Evolutionary conservation across 1,140 invertebrate genomes (phyloP).

Genomic region (Epicauta chinensis): DNA sequence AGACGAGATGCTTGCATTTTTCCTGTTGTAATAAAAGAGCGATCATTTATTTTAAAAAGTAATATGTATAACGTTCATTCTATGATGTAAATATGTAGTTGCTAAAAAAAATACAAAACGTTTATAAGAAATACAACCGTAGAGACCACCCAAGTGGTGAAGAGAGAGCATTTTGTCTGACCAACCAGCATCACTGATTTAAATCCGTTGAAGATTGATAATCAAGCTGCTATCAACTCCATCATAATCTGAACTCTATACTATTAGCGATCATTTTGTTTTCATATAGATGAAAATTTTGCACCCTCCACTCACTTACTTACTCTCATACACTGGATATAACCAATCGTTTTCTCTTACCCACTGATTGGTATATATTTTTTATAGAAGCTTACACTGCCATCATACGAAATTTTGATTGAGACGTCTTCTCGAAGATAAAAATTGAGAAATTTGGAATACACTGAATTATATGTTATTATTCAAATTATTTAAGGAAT

Average conservation of each 20-base stretch:
- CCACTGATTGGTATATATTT: too few species aligned
- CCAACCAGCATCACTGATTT: conserved; percentile 11
- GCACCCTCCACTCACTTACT: conserved; percentile 2
- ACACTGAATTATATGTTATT: conserved; percentile 5
- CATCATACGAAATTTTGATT: too few species aligned
- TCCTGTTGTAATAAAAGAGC: too few species aligned
- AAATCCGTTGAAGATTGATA: conserved; percentile 17
- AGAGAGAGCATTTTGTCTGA: conserved; percentile 18
- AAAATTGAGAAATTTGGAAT: conserved; percentile 12
- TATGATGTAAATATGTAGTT: conserved; percentile 25
- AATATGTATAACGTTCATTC: conserved; percentile 14
- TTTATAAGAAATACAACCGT: conserved; percentile 26
- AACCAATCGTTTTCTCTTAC: too few species aligned
- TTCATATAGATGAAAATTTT: conserved; percentile 11
- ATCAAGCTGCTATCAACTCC: not conserved
- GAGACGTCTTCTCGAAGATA: not conserved
- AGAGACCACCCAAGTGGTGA: conserved; percentile 28
- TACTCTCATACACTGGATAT: too few species aligned
- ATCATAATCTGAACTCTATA: conserved; percentile 3
- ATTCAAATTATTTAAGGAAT: conserved; percentile 5
- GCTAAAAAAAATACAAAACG: conserved; percentile 21
- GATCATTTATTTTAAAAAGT: too few species aligned
- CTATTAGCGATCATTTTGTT: too few species aligned
- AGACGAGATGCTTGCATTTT: too few species aligned
- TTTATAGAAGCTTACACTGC: too few species aligned